Base-by-base conservation (phyloP, 2,888 invertebrate genomes). In the Acheta domesticus region DNA sequence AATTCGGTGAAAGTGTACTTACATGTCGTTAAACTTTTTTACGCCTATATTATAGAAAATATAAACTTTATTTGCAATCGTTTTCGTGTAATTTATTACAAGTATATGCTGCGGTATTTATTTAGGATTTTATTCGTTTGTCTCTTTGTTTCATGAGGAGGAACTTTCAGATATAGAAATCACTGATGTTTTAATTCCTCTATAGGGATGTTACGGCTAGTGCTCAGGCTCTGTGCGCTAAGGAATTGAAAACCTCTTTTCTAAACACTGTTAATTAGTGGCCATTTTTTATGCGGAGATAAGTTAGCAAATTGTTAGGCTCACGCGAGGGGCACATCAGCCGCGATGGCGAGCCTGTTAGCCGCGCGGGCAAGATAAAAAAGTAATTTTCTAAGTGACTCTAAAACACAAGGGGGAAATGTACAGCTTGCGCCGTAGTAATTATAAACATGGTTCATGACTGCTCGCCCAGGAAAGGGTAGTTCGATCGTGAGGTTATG, bases 301-400 rank as follows among this genome's bases (percentile, higher is more conserved):
- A 62, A 62, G 62, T 62, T 62, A n/a, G 62, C 62, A 62, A 62
- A 62, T 62, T 62, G 62, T 62, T n/a, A n/a, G n/a, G 62, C 62
- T 14, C 62, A 62, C 62, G 62, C 62, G 62, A 62, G 8, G 62
- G 62, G 14, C n/a, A n/a, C 62, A 62, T 62, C 62, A 62, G n/a
- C 14, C 16, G 62, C 62, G 36, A 36, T 36, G 36, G 36, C 36
- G 36, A 36, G 36, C 36, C 36, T 62, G 62, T n/a, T 62, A 14
- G 62, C 62, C n/a, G 62, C 36, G 62, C 1, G 62, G 16, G 62
- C n/a, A 14, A 62, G 62, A 62, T 62, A 62, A 62, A 62, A 62
- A 62, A 62, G 62, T 62, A 62, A 62, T 62, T 62, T 62, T 62
- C 62, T 62, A 62, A 62, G 62, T 62, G 62, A 62, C 16, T 62